These are phyloP conservation scores for Bambusicola thoracicus DNA, from an alignment of 2,113 vertebrate genomes.

Conservation along the genomic window DNA sequence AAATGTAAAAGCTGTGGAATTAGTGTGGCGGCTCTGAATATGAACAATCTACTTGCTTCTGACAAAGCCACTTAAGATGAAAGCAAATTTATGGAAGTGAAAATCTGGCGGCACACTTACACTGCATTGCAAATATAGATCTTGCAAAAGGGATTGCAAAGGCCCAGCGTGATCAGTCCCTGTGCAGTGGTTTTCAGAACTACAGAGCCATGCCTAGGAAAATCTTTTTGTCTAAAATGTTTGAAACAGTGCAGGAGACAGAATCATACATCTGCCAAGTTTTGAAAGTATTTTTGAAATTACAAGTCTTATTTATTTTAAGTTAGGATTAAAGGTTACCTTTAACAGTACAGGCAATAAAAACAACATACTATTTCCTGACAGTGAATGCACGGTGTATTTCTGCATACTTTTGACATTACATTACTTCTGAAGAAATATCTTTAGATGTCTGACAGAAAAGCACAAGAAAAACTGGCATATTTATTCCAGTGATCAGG, in stretches of 20 bases:
- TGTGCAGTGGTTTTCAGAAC: background rate
- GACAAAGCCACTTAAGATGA: background rate
- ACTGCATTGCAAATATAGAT: background rate
- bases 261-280: background rate
- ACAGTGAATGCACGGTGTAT: background rate
- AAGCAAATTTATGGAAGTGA: background rate
- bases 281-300: background rate
- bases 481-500: background rate
- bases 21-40: background rate
- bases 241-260: background rate
- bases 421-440: background rate
- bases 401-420: background rate
- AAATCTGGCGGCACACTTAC: background rate
- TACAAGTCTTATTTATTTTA: background rate
- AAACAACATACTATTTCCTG: background rate
- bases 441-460: background rate
- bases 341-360: background rate
- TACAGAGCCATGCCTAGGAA: background rate
- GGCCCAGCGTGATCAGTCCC: accelerated
- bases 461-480: background rate
- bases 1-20: background rate
- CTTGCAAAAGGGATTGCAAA: background rate
- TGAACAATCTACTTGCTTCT: background rate
- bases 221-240: background rate
- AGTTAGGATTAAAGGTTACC: background rate